phyloP scores from a whole-genome alignment of 2,797 vertebrate species.

The Pseudomugil gertrudae region DNA sequence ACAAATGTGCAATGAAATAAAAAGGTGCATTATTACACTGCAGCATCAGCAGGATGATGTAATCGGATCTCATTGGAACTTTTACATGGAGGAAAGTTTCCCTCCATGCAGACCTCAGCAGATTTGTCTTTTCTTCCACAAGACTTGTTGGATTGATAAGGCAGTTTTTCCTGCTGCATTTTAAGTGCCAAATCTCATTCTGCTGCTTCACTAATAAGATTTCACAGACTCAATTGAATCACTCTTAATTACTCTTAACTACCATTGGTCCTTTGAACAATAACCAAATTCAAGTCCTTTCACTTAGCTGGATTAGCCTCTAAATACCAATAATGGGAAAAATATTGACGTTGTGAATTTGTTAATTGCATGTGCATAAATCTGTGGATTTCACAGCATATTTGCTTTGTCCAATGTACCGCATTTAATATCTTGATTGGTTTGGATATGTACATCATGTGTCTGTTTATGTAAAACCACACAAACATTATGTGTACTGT shows the following conservation, averaged over 20 bases:
- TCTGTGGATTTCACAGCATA: neutral
- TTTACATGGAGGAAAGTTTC: constrained; percentile 27
- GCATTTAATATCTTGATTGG: constrained; percentile 6
- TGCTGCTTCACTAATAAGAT: constrained; percentile 31
- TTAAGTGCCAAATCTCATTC: constrained; percentile 43
- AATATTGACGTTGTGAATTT: constrained; percentile 45
- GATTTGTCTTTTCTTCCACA: constrained; percentile 12
- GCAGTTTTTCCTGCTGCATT: constrained; percentile 22
- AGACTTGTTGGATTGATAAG: constrained; percentile 32
- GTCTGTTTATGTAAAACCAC: constrained; percentile 9
- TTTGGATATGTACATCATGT: neutral
- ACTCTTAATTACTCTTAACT: constrained; percentile 30
- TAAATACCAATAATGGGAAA: constrained; percentile 49
- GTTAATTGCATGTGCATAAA: constrained; percentile 10
- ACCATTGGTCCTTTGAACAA: constrained; percentile 46
- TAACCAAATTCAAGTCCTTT: constrained; percentile 33
- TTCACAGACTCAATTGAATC: constrained; percentile 36
- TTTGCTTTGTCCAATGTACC: neutral
- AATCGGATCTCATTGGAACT: constrained; percentile 41
- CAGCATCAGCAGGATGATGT: constrained; percentile 37
- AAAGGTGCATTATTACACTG: constrained; percentile 47
- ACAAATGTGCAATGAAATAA: constrained; percentile 25
- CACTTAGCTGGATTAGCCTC: constrained; percentile 24
- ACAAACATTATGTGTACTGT: constrained; percentile 44
- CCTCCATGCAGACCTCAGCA: neutral